Percentiles rank a stretch among this genome's conserved stretches.
Evolutionary conservation across 1,140 invertebrate genomes (phyloP).

Genomic region (Achatina immaculata): DNA sequence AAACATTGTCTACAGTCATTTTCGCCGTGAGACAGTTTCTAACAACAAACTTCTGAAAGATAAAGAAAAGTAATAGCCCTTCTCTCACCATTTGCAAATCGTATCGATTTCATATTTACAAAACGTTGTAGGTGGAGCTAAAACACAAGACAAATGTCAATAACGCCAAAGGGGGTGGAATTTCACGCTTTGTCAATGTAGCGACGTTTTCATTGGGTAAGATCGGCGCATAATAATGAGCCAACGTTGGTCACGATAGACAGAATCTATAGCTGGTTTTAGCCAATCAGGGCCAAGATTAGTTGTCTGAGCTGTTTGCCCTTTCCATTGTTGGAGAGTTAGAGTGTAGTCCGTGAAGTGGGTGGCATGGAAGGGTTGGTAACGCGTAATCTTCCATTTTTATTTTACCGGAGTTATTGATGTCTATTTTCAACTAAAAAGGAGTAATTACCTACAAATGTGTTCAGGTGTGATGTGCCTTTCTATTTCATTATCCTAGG

Average conservation of each 20-base stretch:
- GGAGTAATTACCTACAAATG: not conserved
- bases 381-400: constrained; percentile 18
- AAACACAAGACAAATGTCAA: not conserved
- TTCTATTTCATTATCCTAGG: not conserved
- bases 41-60: too few relatives aligned
- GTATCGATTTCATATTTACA: constrained; percentile 21
- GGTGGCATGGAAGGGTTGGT: constrained; percentile 48
- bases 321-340: constrained; percentile 51
- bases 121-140: not conserved
- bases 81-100: not conserved
- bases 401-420: not conserved
- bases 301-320: constrained; percentile 64
- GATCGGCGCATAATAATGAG: constrained; percentile 33
- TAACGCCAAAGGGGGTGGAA: constrained; percentile 15
- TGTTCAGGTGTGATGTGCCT: not conserved
- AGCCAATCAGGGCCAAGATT: constrained; percentile 58
- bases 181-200: constrained; percentile 15
- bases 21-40: too few relatives aligned
- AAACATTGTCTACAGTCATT: too few relatives aligned
- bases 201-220: not conserved
- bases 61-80: too few relatives aligned
- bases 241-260: constrained; percentile 19
- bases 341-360: constrained; percentile 40
- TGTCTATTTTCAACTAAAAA: not conserved
- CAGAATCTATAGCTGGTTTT: not conserved